A percentile compares a stretch with the other conserved stretches of the same genome.
Conservation (phyloP, 2,113 vertebrate species). For the Alces alces region DNA sequence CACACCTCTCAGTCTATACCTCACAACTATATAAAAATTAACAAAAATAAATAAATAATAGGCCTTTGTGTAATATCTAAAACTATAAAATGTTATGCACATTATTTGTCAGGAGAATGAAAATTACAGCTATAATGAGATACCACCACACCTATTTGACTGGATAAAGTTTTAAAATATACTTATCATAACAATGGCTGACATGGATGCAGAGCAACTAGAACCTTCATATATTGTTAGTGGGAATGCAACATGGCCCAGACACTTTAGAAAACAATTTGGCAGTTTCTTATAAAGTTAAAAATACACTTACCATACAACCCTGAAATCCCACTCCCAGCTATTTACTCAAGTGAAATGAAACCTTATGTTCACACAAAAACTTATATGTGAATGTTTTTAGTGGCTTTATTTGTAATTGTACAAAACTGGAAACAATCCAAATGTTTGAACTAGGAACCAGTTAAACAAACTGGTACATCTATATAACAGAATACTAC, state of each 20-base stretch:
- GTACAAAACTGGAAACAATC: slow-evolving; percentile 20
- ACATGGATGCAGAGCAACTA: background rate
- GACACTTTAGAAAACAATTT: background rate
- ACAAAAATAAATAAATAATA: background rate
- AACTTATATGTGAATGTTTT: slow-evolving; percentile 13
- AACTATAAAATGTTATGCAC: background rate
- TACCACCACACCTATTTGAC: background rate
- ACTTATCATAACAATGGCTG: background rate
- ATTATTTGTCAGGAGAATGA: background rate
- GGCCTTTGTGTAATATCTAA: background rate
- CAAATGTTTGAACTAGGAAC: background rate
- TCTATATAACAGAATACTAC: background rate
- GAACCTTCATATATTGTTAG: background rate
- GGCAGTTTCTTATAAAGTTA: slow-evolving; percentile 4
- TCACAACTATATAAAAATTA: background rate
- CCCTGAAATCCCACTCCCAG: background rate
- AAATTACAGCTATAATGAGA: background rate
- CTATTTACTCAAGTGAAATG: slow-evolving; percentile 34
- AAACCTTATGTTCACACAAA: slow-evolving; percentile 20
- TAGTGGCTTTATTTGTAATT: slow-evolving; percentile 39
- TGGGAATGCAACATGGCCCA: background rate
- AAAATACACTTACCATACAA: slow-evolving; percentile 14
- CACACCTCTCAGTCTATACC: background rate
- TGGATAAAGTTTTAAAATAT: background rate
- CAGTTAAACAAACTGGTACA: background rate